A percentile compares a stretch with the other conserved stretches of the same genome.
Conservation (phyloP, 2,797 vertebrate genomes). For the Melanotaenia nigrans region DNA sequence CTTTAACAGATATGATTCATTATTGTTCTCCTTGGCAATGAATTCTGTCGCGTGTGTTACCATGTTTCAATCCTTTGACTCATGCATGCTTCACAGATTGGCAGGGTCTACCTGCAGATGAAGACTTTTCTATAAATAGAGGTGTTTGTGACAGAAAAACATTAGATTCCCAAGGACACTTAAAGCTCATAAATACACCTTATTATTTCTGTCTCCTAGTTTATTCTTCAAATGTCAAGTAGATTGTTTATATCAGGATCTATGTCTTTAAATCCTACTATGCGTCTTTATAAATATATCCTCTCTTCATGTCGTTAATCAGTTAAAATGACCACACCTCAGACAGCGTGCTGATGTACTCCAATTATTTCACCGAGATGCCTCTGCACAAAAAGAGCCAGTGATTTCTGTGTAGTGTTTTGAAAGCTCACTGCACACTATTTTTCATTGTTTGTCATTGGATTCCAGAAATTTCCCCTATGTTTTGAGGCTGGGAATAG, state of each 20-base stretch:
- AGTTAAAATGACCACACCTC: conserved; percentile 24
- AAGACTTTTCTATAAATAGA: conserved; percentile 62
- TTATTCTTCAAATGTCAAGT: conserved; percentile 63
- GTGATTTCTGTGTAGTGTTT: not conserved
- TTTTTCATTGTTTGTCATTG: conserved; percentile 32
- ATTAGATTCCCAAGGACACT: conserved; percentile 26
- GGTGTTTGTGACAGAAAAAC: conserved; percentile 43
- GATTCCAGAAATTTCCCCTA: conserved; percentile 25
- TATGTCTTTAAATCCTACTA: conserved; percentile 33
- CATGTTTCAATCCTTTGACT: conserved; percentile 62
- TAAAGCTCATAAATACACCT: conserved; percentile 40
- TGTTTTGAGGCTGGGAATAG: conserved; percentile 27
- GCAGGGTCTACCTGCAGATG: conserved; percentile 54
- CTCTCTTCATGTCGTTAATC: conserved; percentile 35
- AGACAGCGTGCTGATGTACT: conserved; percentile 32
- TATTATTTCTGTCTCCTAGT: conserved; percentile 56
- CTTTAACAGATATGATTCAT: conserved; percentile 69
- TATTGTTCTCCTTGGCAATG: conserved; percentile 65
- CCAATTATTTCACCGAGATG: conserved; percentile 22
- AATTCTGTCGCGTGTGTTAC: conserved; percentile 58
- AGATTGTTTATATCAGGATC: conserved; percentile 26
- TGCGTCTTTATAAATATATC: conserved; percentile 15
- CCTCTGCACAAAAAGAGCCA: conserved; percentile 2
- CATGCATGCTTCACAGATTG: conserved; percentile 54
- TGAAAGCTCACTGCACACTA: conserved; percentile 24